Conservation (phyloP, 2,113 vertebrate genomes). For the Gallinago undulata region DNA sequence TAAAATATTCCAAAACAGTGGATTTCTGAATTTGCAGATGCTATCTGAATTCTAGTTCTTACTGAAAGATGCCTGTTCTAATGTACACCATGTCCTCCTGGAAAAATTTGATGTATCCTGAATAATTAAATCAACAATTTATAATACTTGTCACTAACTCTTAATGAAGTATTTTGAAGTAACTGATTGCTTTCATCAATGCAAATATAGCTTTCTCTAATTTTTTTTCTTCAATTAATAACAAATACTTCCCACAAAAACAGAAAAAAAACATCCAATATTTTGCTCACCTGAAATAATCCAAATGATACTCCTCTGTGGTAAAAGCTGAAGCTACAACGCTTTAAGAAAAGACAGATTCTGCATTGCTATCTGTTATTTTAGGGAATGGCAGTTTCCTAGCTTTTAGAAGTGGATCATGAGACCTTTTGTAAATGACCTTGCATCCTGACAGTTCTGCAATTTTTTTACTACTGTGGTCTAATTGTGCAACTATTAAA, state of each 20-base stretch:
- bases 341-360: background rate
- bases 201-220: background rate
- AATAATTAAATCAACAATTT: background rate
- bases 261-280: background rate
- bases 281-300: background rate
- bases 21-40: background rate
- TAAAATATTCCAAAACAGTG: background rate
- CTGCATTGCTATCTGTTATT: background rate
- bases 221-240: background rate
- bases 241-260: background rate
- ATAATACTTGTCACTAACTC: background rate
- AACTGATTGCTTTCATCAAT: background rate
- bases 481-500: background rate
- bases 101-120: rapidly evolving
- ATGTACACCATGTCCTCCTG: background rate
- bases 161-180: background rate
- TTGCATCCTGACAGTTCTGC: background rate
- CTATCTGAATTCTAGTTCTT: background rate
- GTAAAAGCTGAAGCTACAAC: background rate
- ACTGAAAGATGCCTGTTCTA: background rate
- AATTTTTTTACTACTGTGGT: background rate
- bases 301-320: background rate
- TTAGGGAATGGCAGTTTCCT: background rate
- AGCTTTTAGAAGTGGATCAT: background rate
- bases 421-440: background rate